Evolutionary conservation across 2,797 vertebrate species (phyloP), one percentile per base, ranked within the genome.

Genomic region (Hydrolagus colliei): DNA sequence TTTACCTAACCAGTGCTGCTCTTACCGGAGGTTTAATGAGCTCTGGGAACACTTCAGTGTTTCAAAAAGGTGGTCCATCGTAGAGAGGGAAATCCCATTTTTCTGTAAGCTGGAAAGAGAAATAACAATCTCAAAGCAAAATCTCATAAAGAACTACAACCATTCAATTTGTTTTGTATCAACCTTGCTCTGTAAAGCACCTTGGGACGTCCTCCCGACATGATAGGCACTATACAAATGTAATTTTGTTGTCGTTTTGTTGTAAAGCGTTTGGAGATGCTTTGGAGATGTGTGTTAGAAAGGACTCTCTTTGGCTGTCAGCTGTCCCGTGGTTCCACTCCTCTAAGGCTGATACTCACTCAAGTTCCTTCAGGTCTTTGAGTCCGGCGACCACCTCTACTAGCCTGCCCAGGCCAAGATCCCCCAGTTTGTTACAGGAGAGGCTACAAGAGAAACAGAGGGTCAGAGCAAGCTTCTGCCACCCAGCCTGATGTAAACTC

Each of bases 21-120:
- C 77, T 86, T 91, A 95, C 94, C 93, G 92, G 89, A 95, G 89
- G 73, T 80, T 87, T 72, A 93, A 88, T 13, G 86, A 82, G 8
- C 88, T 87, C 0, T 6, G 5, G 0, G 85, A 90, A 75, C 78
- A 88, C 71, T 52, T 88, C 87, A 93, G 79, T 35, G 87, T 87
- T 71, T 63, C 86, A 85, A 94, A 52, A 73, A 95, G 88, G 0
- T 59, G 13, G 1, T 86, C 86, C 82, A 91, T 86, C 75, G 87
- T 88, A 18, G 87, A 62, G 72, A 87, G 41, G 72, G 72, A 88
- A 88, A 94, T 0, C 1, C 89, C 88, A 85, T 93, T 93, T 2
- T 85, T 88, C 11, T 86, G 89, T 74, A 94, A 91, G 86, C 94
- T 95, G 86, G 20, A 80, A 71, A 18, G 73, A 7, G 71, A 14